Evolutionary conservation across 2,113 vertebrate genomes (phyloP).

Genomic region (Sceloporus tristichus): DNA sequence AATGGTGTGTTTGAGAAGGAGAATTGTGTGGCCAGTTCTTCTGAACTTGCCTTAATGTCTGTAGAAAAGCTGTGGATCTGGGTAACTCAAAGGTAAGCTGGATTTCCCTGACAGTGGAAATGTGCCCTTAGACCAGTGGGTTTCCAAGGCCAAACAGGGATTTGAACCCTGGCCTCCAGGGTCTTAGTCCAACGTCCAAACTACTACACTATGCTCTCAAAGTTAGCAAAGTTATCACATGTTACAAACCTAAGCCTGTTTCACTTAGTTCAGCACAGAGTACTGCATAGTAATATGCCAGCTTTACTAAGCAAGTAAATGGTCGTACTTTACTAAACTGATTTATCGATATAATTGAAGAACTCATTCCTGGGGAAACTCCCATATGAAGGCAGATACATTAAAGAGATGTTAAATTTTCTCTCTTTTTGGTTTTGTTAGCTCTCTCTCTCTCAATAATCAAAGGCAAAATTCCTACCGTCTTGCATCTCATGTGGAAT

Average conservation of each 20-base stretch:
- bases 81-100: too few relatives aligned
- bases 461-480: constrained; percentile 74
- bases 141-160: too few relatives aligned
- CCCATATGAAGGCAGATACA: constrained; percentile 71
- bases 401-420: constrained; percentile 76
- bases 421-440: constrained; percentile 67
- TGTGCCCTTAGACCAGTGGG: too few relatives aligned
- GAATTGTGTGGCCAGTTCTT: too few relatives aligned
- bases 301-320: constrained; percentile 71
- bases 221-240: too few relatives aligned
- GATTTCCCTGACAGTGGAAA: too few relatives aligned
- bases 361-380: constrained; percentile 73
- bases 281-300: constrained; percentile 66
- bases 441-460: constrained; percentile 66
- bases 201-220: too few relatives aligned
- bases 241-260: constrained; percentile 46
- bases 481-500: constrained; percentile 87
- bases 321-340: constrained; percentile 71
- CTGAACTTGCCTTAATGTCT: too few relatives aligned
- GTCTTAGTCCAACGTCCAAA: too few relatives aligned
- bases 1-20: too few relatives aligned
- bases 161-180: too few relatives aligned
- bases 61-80: too few relatives aligned
- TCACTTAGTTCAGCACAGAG: constrained; percentile 67
- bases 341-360: constrained; percentile 76